phyloP scores from a whole-genome alignment of 2,113 vertebrate genomes.

The Passer montanus region DNA sequence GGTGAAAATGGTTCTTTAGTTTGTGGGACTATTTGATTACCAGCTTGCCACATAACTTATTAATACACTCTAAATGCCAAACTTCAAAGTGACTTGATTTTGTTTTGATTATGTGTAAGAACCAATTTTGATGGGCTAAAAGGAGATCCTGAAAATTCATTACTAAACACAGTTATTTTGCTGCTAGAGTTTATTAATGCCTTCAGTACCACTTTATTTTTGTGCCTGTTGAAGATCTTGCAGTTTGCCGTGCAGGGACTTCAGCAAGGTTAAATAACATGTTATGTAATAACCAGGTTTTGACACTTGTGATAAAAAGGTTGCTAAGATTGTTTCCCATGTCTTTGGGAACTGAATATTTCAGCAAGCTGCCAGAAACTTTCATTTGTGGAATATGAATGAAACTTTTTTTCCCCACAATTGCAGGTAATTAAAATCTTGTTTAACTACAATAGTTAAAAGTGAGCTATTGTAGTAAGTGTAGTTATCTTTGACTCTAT shows the following conservation, averaged over 20 bases:
- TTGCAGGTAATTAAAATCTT: not conserved
- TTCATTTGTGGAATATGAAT: not conserved
- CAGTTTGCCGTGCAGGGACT: not conserved
- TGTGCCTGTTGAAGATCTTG: not conserved
- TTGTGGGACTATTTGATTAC: not conserved
- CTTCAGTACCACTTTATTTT: not conserved
- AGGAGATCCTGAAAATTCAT: not conserved
- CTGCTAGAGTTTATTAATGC: not conserved
- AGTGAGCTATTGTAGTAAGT: not conserved
- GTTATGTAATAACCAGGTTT: not conserved
- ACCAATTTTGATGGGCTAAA: not conserved
- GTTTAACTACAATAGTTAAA: not conserved
- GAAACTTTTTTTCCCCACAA: not conserved
- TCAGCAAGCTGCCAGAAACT: not conserved
- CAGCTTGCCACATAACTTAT: not conserved
- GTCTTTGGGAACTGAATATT: not conserved
- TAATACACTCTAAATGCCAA: not conserved
- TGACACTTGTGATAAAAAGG: not conserved
- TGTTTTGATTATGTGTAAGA: conserved; percentile 2
- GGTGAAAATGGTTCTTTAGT: not conserved
- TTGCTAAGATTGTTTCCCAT: not conserved
- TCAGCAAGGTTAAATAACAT: not conserved
- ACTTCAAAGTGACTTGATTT: not conserved
- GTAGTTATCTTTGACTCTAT: not conserved
- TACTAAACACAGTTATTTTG: not conserved